These are phyloP conservation scores for Actinopyga echinites DNA, from an alignment of 53 echinoderm and acorn worm species.

Conservation along the genomic window DNA sequence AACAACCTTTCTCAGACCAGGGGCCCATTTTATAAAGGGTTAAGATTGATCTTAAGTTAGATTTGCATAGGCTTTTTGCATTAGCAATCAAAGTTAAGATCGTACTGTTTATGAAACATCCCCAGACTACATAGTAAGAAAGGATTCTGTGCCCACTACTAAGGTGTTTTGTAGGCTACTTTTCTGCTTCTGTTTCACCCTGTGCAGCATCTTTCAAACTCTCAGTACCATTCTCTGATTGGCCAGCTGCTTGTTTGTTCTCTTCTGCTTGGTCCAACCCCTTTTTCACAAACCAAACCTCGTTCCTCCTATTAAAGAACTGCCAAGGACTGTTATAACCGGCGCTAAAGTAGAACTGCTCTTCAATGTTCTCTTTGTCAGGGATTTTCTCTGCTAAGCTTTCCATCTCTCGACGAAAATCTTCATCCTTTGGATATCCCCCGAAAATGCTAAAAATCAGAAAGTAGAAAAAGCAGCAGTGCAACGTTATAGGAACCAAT, in stretches of 20 bases:
- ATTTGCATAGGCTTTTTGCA: too few species aligned
- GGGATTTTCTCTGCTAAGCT: constrained; percentile 42
- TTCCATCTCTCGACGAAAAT: constrained; percentile 31
- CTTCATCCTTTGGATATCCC: constrained; percentile 54
- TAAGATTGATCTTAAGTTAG: too few species aligned
- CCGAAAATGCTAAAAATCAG: constrained; percentile 38
- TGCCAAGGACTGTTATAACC: constrained; percentile 70
- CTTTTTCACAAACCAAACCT: constrained; percentile 74
- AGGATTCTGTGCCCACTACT: too few species aligned
- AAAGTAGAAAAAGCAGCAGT: neutral
- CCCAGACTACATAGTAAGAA: too few species aligned
- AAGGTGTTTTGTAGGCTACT: too few species aligned
- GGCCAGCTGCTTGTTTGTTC: neutral
- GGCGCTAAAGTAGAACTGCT: constrained; percentile 52
- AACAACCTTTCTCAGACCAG: too few species aligned
- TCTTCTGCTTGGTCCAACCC: constrained; percentile 18
- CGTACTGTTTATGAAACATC: too few species aligned
- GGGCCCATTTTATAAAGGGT: too few species aligned
- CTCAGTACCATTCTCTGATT: neutral
- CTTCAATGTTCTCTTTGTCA: constrained; percentile 52
- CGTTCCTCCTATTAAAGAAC: constrained; percentile 59
- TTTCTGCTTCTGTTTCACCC: too few species aligned
- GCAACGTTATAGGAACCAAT: too few species aligned
- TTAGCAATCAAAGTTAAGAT: too few species aligned
- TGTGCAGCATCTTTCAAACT: too few species aligned